phyloP scores from a whole-genome alignment of 2,888 invertebrate species.

The Cylindroiulus punctatus region DNA sequence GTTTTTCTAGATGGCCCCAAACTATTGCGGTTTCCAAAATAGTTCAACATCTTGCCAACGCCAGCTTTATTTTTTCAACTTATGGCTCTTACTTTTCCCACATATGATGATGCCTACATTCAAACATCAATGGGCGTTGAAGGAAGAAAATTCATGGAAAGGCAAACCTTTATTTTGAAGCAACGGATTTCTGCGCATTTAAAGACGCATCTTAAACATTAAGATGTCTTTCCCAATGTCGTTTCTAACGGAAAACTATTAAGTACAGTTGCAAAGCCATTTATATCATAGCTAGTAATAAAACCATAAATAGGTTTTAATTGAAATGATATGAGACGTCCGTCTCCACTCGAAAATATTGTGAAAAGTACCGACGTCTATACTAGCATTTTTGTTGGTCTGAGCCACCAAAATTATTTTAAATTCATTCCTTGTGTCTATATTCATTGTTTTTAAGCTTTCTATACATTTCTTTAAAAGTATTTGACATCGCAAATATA shows the following conservation, averaged over 20 bases:
- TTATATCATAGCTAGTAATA: not conserved
- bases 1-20: slow-evolving; percentile 12
- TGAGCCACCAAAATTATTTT: too few relatives aligned
- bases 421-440: too few relatives aligned
- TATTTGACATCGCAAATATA: too few relatives aligned
- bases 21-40: slow-evolving; percentile 10
- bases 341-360: too few relatives aligned
- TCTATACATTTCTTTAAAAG: too few relatives aligned
- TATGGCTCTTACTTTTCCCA: not conserved
- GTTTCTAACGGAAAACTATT: not conserved
- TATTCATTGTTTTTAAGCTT: too few relatives aligned
- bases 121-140: not conserved
- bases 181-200: not conserved
- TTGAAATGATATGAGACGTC: too few relatives aligned
- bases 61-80: slow-evolving; percentile 29
- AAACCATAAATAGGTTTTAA: too few relatives aligned
- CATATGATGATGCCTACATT: not conserved
- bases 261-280: not conserved
- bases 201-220: not conserved
- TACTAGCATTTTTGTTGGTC: too few relatives aligned
- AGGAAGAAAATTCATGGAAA: not conserved
- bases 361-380: too few relatives aligned
- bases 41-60: slow-evolving; percentile 25
- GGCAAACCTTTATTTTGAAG: not conserved
- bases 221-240: not conserved